Base-by-base conservation (phyloP, 53 echinoderm and acorn worm genomes). In the Apostichopus leukothele region DNA sequence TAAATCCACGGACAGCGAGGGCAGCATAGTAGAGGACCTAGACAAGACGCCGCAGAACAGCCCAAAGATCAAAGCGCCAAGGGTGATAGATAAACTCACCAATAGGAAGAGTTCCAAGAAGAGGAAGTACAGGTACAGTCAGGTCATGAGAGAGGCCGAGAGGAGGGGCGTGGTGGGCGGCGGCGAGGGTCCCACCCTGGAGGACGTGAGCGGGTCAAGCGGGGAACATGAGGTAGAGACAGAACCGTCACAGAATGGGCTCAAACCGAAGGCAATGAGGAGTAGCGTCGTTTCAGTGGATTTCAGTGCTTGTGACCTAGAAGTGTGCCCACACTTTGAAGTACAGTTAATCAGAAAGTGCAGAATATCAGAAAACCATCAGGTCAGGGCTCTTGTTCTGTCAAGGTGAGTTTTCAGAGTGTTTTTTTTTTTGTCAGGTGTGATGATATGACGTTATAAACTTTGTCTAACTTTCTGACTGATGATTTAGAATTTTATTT, bases 71-170 rank as follows among this genome's bases (percentile, higher is more conserved):
- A 89, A 81, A 75, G 83, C 86, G 1, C 90, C 89, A 7, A 75
- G 90, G 18, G 84, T 92, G 83, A 89, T 94, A 18, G 92, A 91
- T 7, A 95, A 95, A 86, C 81, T 95, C 23, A 91, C 89, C 5
- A 92, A 89, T 60, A 90, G 93, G 23, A 91, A 83, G 12, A 88
- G 90, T 11, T 88, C 67, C 1, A 95, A 93, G 86, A 83, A 93
- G 60, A 93, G 76, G 78, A 93, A 93, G 66, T 96, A 96, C 79
- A 92, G 96, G 77, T 96, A 95, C 89, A 96, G 96, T 84, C 91
- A 92, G 74, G 95, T 93, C 75, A 88, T 93, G 76, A 76, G 95
- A 61, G 96, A 96, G 63, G 95, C 92, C 60, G 93, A 91, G 6
- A 86, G 95, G 50, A 88, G 96, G 63, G 95, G 95, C 7, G 93